Percentiles rank a stretch among this genome's conserved stretches.
These are phyloP conservation scores for Vipera latastei DNA, from an alignment of 2,797 vertebrate genomes.

Conservation along the genomic window DNA sequence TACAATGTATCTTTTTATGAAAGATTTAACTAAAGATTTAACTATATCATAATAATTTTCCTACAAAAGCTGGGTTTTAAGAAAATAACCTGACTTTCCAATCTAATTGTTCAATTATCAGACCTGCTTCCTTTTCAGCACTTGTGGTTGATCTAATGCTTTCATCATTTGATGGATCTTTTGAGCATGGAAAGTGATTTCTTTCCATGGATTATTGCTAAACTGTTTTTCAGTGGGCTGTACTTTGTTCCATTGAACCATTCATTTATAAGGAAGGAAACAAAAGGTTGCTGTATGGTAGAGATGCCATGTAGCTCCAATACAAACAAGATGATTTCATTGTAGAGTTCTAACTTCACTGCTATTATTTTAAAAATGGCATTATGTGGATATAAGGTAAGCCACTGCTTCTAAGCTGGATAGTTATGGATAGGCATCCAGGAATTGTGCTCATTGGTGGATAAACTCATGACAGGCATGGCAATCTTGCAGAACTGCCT, in stretches of 20 bases:
- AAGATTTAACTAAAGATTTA: conserved; percentile 35
- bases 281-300: background rate
- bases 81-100: conserved; percentile 32
- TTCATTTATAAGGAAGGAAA: background rate
- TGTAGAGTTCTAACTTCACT: background rate
- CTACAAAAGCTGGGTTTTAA: conserved; percentile 42
- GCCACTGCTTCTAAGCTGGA: background rate
- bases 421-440: background rate
- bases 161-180: background rate
- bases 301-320: background rate
- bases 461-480: background rate
- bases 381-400: background rate
- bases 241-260: background rate
- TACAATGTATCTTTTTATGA: conserved; percentile 38
- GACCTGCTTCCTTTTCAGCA: conserved; percentile 35
- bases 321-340: background rate
- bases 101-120: conserved; percentile 40
- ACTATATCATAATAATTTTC: conserved; percentile 49
- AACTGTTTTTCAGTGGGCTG: background rate
- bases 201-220: background rate
- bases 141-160: conserved; percentile 5
- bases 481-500: background rate
- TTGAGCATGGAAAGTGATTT: background rate
- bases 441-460: background rate
- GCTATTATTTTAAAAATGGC: background rate